Conservation (phyloP, 2,113 vertebrate species). For the Nymphicus hollandicus region DNA sequence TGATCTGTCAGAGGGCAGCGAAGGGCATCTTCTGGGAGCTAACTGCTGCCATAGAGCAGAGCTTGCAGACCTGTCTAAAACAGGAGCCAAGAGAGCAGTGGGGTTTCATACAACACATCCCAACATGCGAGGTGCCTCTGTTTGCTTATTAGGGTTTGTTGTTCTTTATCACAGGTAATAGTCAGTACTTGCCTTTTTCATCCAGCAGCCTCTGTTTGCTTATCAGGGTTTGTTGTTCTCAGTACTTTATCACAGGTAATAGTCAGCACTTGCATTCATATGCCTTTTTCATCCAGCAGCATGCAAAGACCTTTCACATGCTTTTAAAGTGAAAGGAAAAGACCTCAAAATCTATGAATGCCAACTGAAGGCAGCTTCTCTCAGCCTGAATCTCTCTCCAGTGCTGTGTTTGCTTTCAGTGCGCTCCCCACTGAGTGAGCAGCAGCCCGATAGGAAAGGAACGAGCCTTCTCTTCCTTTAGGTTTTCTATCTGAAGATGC, state of each 20-base stretch:
- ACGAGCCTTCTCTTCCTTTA: not conserved
- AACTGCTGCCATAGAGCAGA: slow-evolving; percentile 35
- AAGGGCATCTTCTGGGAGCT: slow-evolving; percentile 2
- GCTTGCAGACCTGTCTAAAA: slow-evolving; percentile 23
- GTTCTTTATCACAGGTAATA: not conserved
- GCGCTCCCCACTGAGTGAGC: not conserved
- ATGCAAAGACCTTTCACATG: not conserved
- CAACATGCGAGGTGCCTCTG: not conserved
- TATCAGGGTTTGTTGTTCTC: not conserved
- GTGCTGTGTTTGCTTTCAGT: not conserved
- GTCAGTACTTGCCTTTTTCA: not conserved
- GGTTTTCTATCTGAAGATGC: not conserved
- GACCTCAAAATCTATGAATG: not conserved
- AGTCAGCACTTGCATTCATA: not conserved
- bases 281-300: not conserved
- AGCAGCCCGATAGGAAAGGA: not conserved
- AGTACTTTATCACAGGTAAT: not conserved
- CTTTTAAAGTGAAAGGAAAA: not conserved
- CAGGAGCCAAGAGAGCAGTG: slow-evolving; percentile 34
- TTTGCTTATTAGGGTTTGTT: not conserved
- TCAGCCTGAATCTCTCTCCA: not conserved
- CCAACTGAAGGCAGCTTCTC: too few relatives aligned
- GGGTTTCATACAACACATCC: slow-evolving; percentile 40
- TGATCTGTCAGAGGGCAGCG: not conserved
- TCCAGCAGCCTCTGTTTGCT: not conserved